Evolutionary conservation across 2,113 vertebrate genomes (phyloP).

Genomic region (Dicerorhinus sumatrensis): DNA sequence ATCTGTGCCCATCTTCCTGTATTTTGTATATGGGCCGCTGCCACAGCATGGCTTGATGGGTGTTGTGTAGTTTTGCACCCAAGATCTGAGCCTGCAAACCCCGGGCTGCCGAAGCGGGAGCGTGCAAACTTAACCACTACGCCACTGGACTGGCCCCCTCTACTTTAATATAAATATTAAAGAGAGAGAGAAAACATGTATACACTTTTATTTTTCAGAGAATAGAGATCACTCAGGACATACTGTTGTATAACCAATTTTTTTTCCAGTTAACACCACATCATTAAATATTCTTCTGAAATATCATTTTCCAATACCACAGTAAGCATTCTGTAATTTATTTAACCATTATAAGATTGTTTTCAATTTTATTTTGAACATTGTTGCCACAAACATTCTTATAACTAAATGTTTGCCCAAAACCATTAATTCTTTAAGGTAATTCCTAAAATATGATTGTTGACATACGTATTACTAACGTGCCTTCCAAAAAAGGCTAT

Average conservation of each 20-base stretch:
- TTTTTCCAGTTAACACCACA: not conserved
- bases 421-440: constrained; percentile 37
- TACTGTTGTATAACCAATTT: not conserved
- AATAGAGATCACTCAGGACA: not conserved
- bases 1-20: no score
- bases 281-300: constrained; percentile 34
- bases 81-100: no score
- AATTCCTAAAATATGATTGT: not conserved
- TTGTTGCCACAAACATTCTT: not conserved
- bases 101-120: no score
- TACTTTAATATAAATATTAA: not conserved
- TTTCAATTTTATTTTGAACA: constrained; percentile 52
- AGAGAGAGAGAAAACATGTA: not conserved
- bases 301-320: not conserved
- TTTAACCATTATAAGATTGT: constrained; percentile 17
- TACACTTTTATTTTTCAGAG: not conserved
- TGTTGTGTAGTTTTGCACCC: no score
- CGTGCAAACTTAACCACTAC: no score
- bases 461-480: not conserved
- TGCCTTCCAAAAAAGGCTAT: not conserved
- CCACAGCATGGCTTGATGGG: no score
- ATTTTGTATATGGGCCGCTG: no score
- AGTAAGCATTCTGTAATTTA: constrained; percentile 2
- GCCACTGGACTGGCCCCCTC: not conserved
- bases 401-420: constrained; percentile 14